These are phyloP conservation scores for Crioceris asparagi DNA, from an alignment of 2,888 invertebrate genomes.

Conservation along the genomic window DNA sequence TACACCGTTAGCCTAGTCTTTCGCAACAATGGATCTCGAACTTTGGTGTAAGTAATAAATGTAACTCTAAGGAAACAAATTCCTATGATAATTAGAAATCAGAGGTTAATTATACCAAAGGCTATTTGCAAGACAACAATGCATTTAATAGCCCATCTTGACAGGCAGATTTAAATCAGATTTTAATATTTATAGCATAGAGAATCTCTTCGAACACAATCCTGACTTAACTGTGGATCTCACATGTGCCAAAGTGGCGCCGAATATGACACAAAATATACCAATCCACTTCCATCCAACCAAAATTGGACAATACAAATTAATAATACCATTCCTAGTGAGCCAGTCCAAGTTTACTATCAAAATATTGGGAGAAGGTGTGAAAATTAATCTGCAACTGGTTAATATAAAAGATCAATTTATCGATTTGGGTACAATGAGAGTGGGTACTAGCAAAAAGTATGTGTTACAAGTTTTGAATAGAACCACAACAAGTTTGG, in stretches of 20 bases:
- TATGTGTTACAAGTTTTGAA: conserved; percentile 49
- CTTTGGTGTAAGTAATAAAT: conserved; percentile 19
- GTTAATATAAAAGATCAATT: conserved; percentile 33
- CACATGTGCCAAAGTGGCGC: conserved; percentile 36
- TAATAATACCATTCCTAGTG: conserved; percentile 43
- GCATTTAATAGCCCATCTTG: no score
- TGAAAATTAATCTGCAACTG: conserved; percentile 32
- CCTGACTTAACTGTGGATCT: conserved; percentile 44
- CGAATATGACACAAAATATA: conserved; percentile 39
- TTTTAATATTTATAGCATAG: conserved; percentile 44
- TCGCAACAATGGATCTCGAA: conserved; percentile 23
- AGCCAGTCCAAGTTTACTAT: conserved; percentile 46
- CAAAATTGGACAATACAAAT: conserved; percentile 41
- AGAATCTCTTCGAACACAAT: conserved; percentile 40
- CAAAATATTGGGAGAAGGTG: conserved; percentile 47
- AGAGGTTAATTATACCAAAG: no score
- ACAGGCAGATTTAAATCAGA: no score
- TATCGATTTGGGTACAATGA: conserved; percentile 34
- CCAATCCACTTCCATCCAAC: conserved; percentile 47
- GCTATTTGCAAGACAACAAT: no score
- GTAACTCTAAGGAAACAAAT: neutral
- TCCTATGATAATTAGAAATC: no score
- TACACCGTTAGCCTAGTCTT: conserved; percentile 37
- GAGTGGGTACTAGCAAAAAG: conserved; percentile 41
- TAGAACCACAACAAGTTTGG: conserved; percentile 44